phyloP scores from a whole-genome alignment of 2,113 vertebrate genomes.

The Ahaetulla prasina region DNA sequence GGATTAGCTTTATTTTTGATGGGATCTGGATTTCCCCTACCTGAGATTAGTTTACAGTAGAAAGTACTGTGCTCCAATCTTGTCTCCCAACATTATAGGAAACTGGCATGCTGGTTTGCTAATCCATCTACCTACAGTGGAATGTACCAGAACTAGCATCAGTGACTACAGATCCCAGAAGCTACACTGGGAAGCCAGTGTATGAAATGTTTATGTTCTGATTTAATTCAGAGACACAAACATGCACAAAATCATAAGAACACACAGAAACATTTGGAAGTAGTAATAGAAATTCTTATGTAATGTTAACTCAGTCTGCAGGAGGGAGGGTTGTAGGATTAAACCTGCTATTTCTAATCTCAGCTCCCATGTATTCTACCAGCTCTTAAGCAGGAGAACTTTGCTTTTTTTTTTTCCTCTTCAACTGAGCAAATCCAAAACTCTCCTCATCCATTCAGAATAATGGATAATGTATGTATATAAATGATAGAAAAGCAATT shows the following conservation, averaged over 20 bases:
- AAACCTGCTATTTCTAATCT: no score
- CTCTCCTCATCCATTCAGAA: not conserved
- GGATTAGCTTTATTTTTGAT: not conserved
- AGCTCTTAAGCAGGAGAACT: not conserved
- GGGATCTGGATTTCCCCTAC: not conserved
- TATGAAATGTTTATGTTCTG: not conserved
- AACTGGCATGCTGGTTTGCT: not conserved
- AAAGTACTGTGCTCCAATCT: not conserved
- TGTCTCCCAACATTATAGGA: not conserved
- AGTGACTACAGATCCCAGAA: no score
- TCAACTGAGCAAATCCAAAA: not conserved
- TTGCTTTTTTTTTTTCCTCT: accelerated
- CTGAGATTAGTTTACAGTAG: not conserved
- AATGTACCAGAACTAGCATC: not conserved
- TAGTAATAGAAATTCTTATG: not conserved
- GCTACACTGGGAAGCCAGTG: not conserved
- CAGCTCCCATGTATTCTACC: not conserved
- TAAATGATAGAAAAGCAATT: not conserved
- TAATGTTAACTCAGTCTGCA: not conserved
- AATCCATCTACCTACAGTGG: not conserved
- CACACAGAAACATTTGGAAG: not conserved
- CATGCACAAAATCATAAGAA: not conserved
- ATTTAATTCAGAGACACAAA: not conserved
- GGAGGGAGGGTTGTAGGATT: not conserved
- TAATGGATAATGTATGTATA: no score